Evolutionary conservation across 2,797 vertebrate genomes (phyloP).

Genomic region (Enteromius paludinosus): DNA sequence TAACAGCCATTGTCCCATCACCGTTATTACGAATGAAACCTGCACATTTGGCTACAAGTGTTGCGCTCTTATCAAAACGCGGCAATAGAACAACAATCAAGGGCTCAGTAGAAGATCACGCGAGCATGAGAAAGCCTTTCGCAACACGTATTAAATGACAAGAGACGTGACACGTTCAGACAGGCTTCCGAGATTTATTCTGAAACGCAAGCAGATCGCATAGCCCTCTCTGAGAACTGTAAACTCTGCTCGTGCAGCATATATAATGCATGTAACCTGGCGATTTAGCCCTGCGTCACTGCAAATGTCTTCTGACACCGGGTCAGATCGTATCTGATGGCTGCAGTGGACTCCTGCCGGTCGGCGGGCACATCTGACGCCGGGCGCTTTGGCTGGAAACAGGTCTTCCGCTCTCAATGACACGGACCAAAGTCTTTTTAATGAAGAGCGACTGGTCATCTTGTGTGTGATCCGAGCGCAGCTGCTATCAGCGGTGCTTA

Average conservation of each 20-base stretch:
- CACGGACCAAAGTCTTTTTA: slow-evolving; percentile 67
- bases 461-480: slow-evolving; percentile 71
- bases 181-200: slow-evolving; percentile 80
- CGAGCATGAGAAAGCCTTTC: slow-evolving; percentile 72
- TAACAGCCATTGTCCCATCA: neutral
- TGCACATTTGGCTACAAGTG: neutral
- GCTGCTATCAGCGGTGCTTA: slow-evolving; percentile 62
- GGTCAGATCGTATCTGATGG: slow-evolving; percentile 58
- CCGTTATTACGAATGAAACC: neutral
- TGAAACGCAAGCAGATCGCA: slow-evolving; percentile 75
- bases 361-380: slow-evolving; percentile 62
- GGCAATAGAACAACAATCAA: neutral
- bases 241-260: slow-evolving; percentile 76
- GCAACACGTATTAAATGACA: slow-evolving; percentile 77
- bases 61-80: neutral
- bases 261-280: slow-evolving; percentile 68
- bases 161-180: slow-evolving; percentile 75
- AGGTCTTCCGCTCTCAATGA: slow-evolving; percentile 72
- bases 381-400: slow-evolving; percentile 67
- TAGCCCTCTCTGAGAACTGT: slow-evolving; percentile 74
- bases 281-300: slow-evolving; percentile 54
- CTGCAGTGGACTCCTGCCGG: slow-evolving; percentile 56
- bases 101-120: slow-evolving; percentile 49
- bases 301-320: slow-evolving; percentile 65
- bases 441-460: slow-evolving; percentile 68